Base-by-base conservation (phyloP, 2,113 vertebrate genomes). In the Campylomormyrus numenius region DNA sequence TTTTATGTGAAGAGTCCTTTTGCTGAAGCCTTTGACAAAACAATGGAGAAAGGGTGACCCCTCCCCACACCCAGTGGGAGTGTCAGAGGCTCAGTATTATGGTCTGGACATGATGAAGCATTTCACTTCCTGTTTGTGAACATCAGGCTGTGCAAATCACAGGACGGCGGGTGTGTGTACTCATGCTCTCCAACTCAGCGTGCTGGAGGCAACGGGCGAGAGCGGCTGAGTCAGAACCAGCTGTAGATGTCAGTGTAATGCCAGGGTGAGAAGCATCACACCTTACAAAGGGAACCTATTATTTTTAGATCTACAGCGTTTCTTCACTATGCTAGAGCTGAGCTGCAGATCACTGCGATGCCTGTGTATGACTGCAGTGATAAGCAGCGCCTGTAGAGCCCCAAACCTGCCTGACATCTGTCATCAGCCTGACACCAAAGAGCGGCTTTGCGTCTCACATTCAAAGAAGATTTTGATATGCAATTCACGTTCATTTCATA, bases 191-290 rank as follows among this genome's bases (percentile, higher is more conserved):
- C 83, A 49, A 1, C 83, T 48, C 83, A n/a, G 42, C 80, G 1
- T 11, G 83, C 8, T n/a, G n/a, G n/a, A 27, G 62, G n/a, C 9
- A 11, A 66, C n/a, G 77, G 19, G 83, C 5, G 83, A 21, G 21
- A 49, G 19, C 2, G 83, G 9, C 83, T 10, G 83, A 85, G 46
- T 39, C 83, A 86, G 45, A 27, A 15, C 48, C 84, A 86, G 45
- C 84, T 50, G 84, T 86, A 86, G 84, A 86, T 50, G 84, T 86
- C 84, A 49, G 84, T 86, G 24, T 86, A 27, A 49, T 49, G 45
- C 84, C 84, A 27, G 24, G 45, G 19, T n/a, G 45, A 86, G 84
- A 50, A 31, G 84, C 39, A 49, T 42, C 39, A 27, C 83, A 48
- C 46, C 42, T 85, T 45, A n/a, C 84, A 86, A 46, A 46, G 10